Evolutionary conservation across 2,797 vertebrate genomes (phyloP).

Genomic region (Pseudochirops cupreus): DNA sequence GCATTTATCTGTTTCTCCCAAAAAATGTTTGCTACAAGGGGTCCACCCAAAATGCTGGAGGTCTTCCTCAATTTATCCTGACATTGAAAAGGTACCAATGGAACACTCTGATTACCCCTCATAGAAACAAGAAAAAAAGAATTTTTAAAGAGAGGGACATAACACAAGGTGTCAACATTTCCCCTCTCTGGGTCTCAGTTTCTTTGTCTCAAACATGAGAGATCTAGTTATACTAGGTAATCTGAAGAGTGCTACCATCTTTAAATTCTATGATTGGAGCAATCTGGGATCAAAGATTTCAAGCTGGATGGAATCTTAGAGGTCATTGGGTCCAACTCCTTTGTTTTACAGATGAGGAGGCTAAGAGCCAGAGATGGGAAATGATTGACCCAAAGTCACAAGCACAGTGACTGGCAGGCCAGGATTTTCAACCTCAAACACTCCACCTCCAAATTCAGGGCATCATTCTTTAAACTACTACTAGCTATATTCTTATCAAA

Average conservation of each 20-base stretch:
- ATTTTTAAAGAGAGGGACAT: background rate
- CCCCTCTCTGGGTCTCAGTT: background rate
- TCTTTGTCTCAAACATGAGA: background rate
- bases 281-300: background rate
- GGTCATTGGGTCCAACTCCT: background rate
- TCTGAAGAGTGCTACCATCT: background rate
- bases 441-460: background rate
- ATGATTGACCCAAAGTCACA: background rate
- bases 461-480: background rate
- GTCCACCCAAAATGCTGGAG: background rate
- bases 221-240: background rate
- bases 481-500: background rate
- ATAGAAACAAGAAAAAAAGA: background rate
- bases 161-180: background rate
- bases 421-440: background rate
- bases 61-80: background rate
- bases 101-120: background rate
- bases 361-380: background rate
- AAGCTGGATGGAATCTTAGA: background rate
- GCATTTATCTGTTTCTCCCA: background rate
- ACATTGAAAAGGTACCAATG: background rate
- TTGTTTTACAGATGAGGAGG: background rate
- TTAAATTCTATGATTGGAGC: background rate
- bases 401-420: background rate
- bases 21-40: background rate